phyloP scores from a whole-genome alignment of 2,113 vertebrate genomes.

The Capra hircus region DNA sequence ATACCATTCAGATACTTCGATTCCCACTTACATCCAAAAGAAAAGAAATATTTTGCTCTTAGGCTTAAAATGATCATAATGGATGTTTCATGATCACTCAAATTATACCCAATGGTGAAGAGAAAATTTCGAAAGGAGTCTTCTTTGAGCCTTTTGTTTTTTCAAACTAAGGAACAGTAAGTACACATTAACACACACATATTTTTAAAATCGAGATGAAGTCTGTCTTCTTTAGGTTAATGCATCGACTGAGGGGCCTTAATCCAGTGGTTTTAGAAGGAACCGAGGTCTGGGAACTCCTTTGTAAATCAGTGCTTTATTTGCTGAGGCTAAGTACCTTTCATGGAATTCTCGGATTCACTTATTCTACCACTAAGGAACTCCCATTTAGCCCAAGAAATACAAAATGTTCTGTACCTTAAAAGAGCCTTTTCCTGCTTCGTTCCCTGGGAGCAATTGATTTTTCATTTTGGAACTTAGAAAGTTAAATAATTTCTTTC shows the following conservation, averaged over 20 bases:
- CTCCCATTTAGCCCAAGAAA: background rate
- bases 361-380: background rate
- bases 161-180: background rate
- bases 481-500: background rate
- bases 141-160: background rate
- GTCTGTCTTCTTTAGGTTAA: background rate
- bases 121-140: slow-evolving; percentile 8
- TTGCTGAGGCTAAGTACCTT: background rate
- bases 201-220: background rate
- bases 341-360: background rate
- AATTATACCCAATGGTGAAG: background rate
- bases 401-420: background rate
- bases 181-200: background rate
- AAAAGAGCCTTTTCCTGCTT: background rate
- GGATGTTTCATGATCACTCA: background rate
- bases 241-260: background rate
- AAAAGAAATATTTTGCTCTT: background rate
- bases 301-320: background rate
- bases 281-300: background rate
- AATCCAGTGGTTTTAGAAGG: background rate
- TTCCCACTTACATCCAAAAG: background rate
- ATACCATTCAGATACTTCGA: background rate
- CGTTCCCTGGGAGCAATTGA: background rate
- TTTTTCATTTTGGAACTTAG: background rate
- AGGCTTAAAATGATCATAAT: background rate